Evolutionary conservation across 1,140 invertebrate species (phyloP), one percentile per base, ranked within the genome.

Genomic region (Bathynomus jamesi): DNA sequence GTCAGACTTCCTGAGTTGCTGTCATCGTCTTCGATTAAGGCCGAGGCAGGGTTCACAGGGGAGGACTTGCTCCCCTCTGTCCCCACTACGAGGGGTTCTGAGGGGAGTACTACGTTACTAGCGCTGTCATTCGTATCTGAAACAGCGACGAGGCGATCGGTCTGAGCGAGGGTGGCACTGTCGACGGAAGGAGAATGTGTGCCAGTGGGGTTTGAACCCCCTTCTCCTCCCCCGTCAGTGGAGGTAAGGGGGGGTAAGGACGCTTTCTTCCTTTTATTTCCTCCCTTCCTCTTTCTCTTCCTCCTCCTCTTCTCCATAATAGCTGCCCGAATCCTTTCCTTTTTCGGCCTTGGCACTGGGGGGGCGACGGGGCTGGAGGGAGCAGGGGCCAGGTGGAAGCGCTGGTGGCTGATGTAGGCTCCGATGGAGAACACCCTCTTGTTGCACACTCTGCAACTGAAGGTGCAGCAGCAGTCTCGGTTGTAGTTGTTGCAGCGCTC

Each of bases 381-480:
- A 17, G 40, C 40, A 53, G 40, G 40, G 21, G 40, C 21, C 13
- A 53, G 40, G 21, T 53, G 40, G 21, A 53, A 53, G 21, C 40
- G 67, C 53, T 69, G 60, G 46, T 69, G 67, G 17, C 30, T 29
- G 5, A 61, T 69, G 67, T 69, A 69, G 2, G 67, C 67, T 2
- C 60, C 29, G 53, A 69, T 61, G 46, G 53, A 61, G 67, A 69
- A 69, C 21, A 69, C 67, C 29, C 67, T 40, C 46, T 69, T 69
- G 67, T 61, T 61, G 67, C 67, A 69, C 21, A 61, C 32, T 13
- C 46, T 53, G 53, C 67, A 69, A 29, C 46, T 69, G 25, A 69
- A 69, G 21, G 67, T 69, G 67, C 67, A 69, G 46, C 67, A 69
- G 28, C 67, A 69, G 46, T 69, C 67, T 13, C 67, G 67, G 67